A percentile compares a stretch with the other conserved stretches of the same genome.
phyloP scores from a whole-genome alignment of 2,888 invertebrate genomes.

The Geophilus truncorum region DNA sequence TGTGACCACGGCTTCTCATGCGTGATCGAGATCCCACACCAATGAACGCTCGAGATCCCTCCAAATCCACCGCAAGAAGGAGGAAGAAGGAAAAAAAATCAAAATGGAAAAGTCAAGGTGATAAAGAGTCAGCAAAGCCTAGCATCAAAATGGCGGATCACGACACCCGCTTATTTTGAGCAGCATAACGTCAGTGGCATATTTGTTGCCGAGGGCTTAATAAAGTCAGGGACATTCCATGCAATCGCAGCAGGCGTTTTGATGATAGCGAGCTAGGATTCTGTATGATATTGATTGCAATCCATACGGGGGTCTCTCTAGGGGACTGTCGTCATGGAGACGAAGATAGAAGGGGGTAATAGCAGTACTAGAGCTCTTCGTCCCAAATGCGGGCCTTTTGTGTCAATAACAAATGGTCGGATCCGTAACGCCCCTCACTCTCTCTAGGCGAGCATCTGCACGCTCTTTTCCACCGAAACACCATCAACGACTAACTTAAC shows the following conservation, averaged over 20 bases:
- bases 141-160: too few relatives aligned
- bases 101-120: neutral
- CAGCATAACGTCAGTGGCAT: neutral
- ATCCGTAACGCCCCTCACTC: neutral
- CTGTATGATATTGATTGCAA: slow-evolving; percentile 10
- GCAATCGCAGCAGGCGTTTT: slow-evolving; percentile 14
- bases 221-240: slow-evolving; percentile 11
- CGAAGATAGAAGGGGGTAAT: neutral
- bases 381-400: neutral
- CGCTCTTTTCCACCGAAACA: neutral
- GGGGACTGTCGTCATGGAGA: slow-evolving; percentile 9
- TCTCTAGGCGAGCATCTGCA: neutral
- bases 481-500: neutral
- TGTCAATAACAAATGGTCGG: slow-evolving; percentile 7
- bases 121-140: neutral
- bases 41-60: neutral
- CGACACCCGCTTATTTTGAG: neutral
- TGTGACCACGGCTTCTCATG: slow-evolving; percentile 10
- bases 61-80: neutral
- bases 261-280: slow-evolving; percentile 11
- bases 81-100: neutral
- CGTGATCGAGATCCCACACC: slow-evolving; percentile 10
- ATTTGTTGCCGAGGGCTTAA: slow-evolving; percentile 1
- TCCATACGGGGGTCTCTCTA: slow-evolving; percentile 9
- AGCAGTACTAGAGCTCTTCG: slow-evolving; percentile 3